Conservation (phyloP, 2,888 invertebrate species). For the Micropterix aruncella region DNA sequence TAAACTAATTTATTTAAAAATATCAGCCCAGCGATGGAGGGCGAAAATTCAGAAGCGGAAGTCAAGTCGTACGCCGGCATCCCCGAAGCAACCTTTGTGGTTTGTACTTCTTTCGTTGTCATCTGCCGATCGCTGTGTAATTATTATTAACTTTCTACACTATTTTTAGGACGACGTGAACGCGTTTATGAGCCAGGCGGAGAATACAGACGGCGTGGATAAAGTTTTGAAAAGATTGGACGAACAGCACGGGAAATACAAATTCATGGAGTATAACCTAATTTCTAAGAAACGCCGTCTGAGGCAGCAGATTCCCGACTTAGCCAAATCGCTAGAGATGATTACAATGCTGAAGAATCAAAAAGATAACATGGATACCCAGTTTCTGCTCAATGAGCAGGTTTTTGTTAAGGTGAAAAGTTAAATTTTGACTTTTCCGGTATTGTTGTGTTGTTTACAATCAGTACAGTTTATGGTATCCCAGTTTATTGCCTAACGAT, state of each 20-base stretch:
- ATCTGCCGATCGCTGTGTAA: too few species aligned
- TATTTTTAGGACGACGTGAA: constrained; percentile 81
- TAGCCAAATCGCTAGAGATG: constrained; percentile 83
- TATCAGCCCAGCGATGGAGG: not conserved
- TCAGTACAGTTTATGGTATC: too few species aligned
- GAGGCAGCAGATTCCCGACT: constrained; percentile 87
- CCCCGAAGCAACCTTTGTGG: constrained; percentile 79
- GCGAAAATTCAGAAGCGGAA: constrained; percentile 13
- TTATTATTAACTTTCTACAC: constrained; percentile 6
- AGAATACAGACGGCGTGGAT: constrained; percentile 72
- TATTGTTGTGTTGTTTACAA: too few species aligned
- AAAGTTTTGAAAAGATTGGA: constrained; percentile 76
- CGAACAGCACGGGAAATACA: constrained; percentile 91
- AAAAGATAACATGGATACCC: constrained; percentile 69
- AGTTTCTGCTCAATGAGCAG: constrained; percentile 88
- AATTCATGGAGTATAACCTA: constrained; percentile 92
- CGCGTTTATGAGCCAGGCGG: constrained; percentile 72
- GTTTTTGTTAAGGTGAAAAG: constrained; percentile 58
- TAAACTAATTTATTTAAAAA: not conserved
- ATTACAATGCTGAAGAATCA: constrained; percentile 76
- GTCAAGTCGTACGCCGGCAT: constrained; percentile 66
- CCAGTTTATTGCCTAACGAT: too few species aligned
- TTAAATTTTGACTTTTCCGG: too few species aligned
- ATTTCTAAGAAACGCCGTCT: constrained; percentile 74
- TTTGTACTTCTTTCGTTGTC: too few species aligned